Conservation (phyloP, 2,113 vertebrate species). For the Antechinus stuartii region DNA sequence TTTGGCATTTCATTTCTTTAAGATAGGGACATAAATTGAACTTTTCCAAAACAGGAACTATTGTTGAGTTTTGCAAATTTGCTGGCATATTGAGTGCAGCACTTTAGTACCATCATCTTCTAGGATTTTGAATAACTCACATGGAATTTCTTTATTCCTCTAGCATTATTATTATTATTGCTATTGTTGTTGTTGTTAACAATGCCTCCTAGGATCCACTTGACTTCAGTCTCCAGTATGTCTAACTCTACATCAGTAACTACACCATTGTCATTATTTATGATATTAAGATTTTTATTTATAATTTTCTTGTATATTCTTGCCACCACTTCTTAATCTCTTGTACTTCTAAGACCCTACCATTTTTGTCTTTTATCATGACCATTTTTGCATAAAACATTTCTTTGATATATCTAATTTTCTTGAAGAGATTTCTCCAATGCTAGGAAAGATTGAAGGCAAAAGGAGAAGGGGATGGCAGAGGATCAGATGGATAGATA, state of each 20-base stretch:
- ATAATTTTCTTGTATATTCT: not conserved
- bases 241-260: too few relatives aligned
- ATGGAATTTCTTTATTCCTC: not conserved
- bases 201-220: not conserved
- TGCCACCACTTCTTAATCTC: not conserved
- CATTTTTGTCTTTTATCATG: too few relatives aligned
- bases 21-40: not conserved
- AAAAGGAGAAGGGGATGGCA: not conserved
- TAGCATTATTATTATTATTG: too few relatives aligned
- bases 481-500: not conserved
- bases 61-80: not conserved
- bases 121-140: not conserved
- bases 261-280: not conserved
- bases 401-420: not conserved
- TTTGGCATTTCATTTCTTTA: not conserved
- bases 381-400: not conserved
- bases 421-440: not conserved
- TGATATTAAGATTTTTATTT: not conserved
- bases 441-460: not conserved
- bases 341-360: too few relatives aligned
- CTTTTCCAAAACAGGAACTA: not conserved
- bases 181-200: not conserved
- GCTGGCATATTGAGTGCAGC: not conserved
- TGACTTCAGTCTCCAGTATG: not conserved
- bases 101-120: not conserved